phyloP scores from a whole-genome alignment of 2,888 invertebrate species.

The Caenorhabditis macrosperma region DNA sequence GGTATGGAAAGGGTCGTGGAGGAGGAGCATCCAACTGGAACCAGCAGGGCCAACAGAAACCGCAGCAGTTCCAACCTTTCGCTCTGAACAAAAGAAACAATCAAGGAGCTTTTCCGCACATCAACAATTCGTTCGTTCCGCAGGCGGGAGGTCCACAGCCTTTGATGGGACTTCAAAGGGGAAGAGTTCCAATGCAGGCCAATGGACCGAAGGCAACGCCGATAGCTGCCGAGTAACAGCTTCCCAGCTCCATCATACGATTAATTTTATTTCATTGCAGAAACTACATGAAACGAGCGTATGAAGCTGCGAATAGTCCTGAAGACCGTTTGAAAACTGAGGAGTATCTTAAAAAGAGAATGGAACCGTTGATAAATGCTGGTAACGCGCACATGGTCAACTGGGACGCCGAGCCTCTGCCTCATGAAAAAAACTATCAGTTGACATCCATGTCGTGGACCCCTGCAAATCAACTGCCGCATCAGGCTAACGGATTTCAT shows the following conservation, averaged over 20 bases:
- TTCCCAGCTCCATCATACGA: neutral
- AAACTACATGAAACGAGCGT: constrained; percentile 92
- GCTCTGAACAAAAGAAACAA: constrained; percentile 47
- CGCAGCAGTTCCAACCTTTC: constrained; percentile 54
- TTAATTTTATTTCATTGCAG: constrained; percentile 73
- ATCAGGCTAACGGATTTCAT: constrained; percentile 55
- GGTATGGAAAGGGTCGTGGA: constrained; percentile 56
- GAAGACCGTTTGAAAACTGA: constrained; percentile 95
- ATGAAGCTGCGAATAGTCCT: constrained; percentile 89
- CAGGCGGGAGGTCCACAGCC: constrained; percentile 37
- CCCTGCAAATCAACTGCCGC: constrained; percentile 66
- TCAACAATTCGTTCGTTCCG: constrained; percentile 54
- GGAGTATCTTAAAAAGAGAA: constrained; percentile 93
- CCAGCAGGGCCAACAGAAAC: constrained; percentile 28
- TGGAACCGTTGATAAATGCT: constrained; percentile 91
- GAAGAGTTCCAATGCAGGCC: constrained; percentile 31
- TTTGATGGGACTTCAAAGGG: constrained; percentile 39
- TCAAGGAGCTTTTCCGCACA: constrained; percentile 31
- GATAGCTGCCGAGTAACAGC: constrained; percentile 28
- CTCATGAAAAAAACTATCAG: constrained; percentile 82
- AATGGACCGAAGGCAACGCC: constrained; percentile 31
- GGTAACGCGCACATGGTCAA: constrained; percentile 92
- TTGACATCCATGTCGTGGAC: constrained; percentile 67
- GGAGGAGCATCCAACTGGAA: constrained; percentile 44
- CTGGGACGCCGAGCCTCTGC: constrained; percentile 95